Evolutionary conservation across 1,140 invertebrate genomes (phyloP).

Genomic region (Drosophila varians): DNA sequence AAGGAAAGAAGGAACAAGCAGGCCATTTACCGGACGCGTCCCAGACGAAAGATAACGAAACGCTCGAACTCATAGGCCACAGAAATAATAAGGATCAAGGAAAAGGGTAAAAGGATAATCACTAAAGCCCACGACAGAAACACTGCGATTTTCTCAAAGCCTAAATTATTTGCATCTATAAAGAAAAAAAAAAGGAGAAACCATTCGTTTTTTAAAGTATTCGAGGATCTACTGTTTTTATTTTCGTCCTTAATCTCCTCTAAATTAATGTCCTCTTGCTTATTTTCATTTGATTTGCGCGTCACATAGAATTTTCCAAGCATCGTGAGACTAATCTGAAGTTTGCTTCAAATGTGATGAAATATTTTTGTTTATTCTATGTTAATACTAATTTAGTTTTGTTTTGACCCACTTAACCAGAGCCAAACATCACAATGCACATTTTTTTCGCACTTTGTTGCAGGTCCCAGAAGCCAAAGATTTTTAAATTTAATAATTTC

Average conservation of each 20-base stretch:
- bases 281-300: background rate
- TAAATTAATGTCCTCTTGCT: background rate
- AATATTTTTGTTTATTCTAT: background rate
- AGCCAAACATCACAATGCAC: background rate
- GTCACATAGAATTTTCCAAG: conserved; percentile 16
- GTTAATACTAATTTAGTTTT: background rate
- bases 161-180: background rate
- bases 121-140: conserved; percentile 90
- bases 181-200: background rate
- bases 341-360: conserved; percentile 8
- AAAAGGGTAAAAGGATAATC: conserved; percentile 91
- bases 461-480: background rate
- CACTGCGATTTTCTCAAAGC: conserved; percentile 89
- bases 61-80: conserved; percentile 88
- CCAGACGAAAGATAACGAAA: conserved; percentile 93
- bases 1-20: background rate
- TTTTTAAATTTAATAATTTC: conserved; percentile 51
- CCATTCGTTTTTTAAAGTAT: background rate
- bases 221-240: background rate
- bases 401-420: background rate
- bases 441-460: background rate
- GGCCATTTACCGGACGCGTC: conserved; percentile 86
- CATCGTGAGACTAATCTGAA: conserved; percentile 6
- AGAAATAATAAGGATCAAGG: conserved; percentile 91
- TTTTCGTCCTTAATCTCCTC: background rate